Evolutionary conservation across 1,140 invertebrate genomes (phyloP), one percentile per base, ranked within the genome.

Genomic region (Sogatella furcifera): DNA sequence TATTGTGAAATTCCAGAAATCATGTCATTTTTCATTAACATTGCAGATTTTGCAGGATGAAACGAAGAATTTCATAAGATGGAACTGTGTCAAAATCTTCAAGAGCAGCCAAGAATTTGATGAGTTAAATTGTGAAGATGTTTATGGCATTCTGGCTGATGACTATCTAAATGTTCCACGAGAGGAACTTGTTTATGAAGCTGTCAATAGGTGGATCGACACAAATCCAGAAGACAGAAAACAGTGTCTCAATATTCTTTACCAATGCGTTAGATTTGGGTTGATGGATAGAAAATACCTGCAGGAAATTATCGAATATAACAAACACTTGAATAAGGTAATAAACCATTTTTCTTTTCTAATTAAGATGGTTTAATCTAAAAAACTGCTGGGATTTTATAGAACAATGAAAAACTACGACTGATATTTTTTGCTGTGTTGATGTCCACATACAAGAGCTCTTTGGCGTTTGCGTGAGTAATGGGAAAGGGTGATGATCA

Each of bases 101-200:
- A 76, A 74, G 66, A 73, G 78, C 66, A 79, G 75, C 65, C 71
- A 69, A 57, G 78, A 82, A 69, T 81, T 82, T 68, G 72, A 74
- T 63, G 71, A 74, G 34, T 65, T 84, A 17, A 67, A 74, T 5
- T 73, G 72, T 17, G 74, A 80, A 46, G 80, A 83, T 64, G 68
- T 84, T 28, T 71, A 76, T 62, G 74, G 77, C 53, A 73, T 84
- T 57, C 69, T 84, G 49, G 68, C 70, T 43, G 77, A 81, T 64
- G 83, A 90, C 69, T 79, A 85, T 65, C 71, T 91, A 2, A 90
- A 90, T 70, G 84, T 85, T 1, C 76, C 77, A 62, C 79, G 77
- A 59, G 85, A 88, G 70, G 84, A 85, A 71, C 73, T 78, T 41
- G 84, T 85, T 21, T 86, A 85, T 67, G 77, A 84, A 68, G 81